Percentiles rank a stretch among this genome's conserved stretches.
Conservation (phyloP, 2,113 vertebrate genomes). For the Dicaeum eximium region DNA sequence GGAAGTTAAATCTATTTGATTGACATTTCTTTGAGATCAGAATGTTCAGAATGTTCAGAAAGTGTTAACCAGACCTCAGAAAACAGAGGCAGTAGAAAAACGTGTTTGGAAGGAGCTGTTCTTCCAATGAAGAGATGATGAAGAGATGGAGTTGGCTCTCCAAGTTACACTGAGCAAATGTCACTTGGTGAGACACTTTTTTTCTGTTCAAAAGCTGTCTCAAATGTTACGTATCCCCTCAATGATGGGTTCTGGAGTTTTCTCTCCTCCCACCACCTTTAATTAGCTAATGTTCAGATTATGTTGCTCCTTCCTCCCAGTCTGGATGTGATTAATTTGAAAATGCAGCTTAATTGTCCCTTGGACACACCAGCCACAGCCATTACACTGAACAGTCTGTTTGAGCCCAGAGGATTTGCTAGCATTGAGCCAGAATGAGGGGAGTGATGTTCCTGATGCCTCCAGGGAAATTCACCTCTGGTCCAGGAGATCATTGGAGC, state of each 20-base stretch:
- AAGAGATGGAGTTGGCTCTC: neutral
- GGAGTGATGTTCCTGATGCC: neutral
- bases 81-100: neutral
- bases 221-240: neutral
- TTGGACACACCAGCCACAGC: neutral
- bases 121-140: neutral
- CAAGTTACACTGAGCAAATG: neutral
- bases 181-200: rapidly evolving
- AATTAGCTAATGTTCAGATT: neutral
- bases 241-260: neutral
- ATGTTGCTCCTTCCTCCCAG: neutral
- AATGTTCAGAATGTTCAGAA: neutral
- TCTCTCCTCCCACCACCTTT: neutral
- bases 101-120: neutral
- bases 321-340: neutral
- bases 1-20: neutral
- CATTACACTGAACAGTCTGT: neutral
- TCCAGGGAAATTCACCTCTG: neutral
- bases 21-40: neutral
- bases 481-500: neutral
- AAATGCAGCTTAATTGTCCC: neutral
- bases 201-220: neutral
- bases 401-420: neutral
- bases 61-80: neutral
- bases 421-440: neutral